Evolutionary conservation across 2,888 invertebrate genomes (phyloP), one percentile per base, ranked within the genome.

Genomic region (Campaea margaritaria): DNA sequence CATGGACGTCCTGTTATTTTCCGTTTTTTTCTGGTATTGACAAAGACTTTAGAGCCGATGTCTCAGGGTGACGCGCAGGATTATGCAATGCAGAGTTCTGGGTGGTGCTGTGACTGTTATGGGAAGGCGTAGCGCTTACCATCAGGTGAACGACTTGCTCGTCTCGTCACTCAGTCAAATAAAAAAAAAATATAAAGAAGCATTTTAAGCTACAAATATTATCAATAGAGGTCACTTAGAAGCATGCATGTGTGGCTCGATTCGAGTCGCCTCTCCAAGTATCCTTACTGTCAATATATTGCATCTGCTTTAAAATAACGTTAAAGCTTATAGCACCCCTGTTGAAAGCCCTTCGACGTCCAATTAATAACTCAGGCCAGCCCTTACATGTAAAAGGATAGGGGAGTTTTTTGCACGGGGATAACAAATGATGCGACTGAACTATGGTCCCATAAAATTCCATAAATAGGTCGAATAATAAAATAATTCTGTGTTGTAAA

Each of bases 261-360:
- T 3, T 9, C 36, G n/a, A 36, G 1, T 12, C n/a, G 21, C 5
- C 5, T 14, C 42, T 39, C n/a, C 15, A 46, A 47, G 5, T 10
- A 0, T 43, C 47, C 52, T 48, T 58, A 58, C 58, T 52, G 58
- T 15, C 14, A 13, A 13, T 27, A 16, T 11, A 4, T 15, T 27
- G 27, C 27, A 27, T 13, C 31, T 15, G 7, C 15, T n/a, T n/a
- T 38, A 42, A 27, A 53, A 48, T 44, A 54, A 41, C 42, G 27
- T 28, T 41, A 46, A 45, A 48, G 42, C n/a, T n/a, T n/a, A n/a
- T n/a, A n/a, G n/a, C 44, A 58, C 62, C 65, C 60, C 27, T 48
- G 31, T 58, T 27, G 21, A 42, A 34, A 48, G 44, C 38, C 58
- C 55, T 45, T 58, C 36, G 31, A 31, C 31, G 31, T 31, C 31